Base-by-base conservation (phyloP, 2,888 invertebrate species). In the Tenthredo mesomela region DNA sequence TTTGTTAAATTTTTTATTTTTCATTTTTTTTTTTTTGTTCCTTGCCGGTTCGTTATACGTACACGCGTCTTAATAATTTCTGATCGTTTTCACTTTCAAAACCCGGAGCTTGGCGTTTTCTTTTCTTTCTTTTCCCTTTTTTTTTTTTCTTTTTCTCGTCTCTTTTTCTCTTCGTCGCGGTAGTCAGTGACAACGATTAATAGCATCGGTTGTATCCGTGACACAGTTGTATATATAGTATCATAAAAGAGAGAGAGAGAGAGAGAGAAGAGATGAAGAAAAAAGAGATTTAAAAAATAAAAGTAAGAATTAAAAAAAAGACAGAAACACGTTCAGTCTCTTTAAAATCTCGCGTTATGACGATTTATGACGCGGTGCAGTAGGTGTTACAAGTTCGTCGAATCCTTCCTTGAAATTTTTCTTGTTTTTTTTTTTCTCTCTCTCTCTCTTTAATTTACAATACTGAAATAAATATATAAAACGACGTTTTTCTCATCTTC, bases 131-230 rank as follows among this genome's bases (percentile, higher is more conserved):
- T 25, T 29, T 77, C 50, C 25, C 2, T 2, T 9, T 12, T 29
- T 29, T 25, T 18, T 77, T 54, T 33, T 75, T 50, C 15, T 75
- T 12, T 47, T 25, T 73, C 29, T 75, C 18, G 5, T 50, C 33
- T 77, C 18, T 6, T 50, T 29, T 5, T 80, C n/a, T 80, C 40
- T 21, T n/a, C 58, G 58, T 58, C 12, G 61, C 15, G 37, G 21
- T 54, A 29, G 43, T 43, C 54, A 61, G 80, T 82, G 67, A 67
- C 82, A 82, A 70, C 82, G 67, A 80, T 80, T 80, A 40, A 80
- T 80, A 80, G 80, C 58, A 58, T 80, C 65, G 65, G 80, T 43
- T 82, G 50, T 67, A 67, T 82, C 82, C 65, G 67, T 65, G 65
- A 67, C 82, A 67, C 47, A 29, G 29, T 82, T 77, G 18, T 50